Percentiles rank a stretch among this genome's conserved stretches.
Evolutionary conservation across 2,113 vertebrate genomes (phyloP).

Genomic region (Excalfactoria chinensis): DNA sequence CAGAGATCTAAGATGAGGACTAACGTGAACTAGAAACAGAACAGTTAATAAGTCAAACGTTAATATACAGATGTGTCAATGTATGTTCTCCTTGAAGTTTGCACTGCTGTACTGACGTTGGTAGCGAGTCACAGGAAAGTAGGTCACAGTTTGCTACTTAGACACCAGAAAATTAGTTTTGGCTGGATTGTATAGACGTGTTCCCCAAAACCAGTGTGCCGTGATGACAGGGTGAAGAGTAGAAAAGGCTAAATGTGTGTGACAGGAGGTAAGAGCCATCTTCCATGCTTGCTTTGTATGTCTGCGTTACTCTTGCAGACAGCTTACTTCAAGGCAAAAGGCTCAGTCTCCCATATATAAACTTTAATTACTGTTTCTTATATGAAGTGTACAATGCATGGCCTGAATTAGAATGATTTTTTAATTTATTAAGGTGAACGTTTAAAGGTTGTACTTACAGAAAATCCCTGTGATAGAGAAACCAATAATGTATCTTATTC

Average conservation of each 20-base stretch:
- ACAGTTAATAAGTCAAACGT: not conserved
- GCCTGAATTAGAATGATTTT: not conserved
- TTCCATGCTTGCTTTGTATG: not conserved
- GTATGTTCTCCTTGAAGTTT: not conserved
- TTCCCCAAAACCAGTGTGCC: not conserved
- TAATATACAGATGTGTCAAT: not conserved
- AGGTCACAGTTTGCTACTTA: not conserved
- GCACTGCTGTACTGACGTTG: not conserved
- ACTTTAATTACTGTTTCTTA: not conserved
- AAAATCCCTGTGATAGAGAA: not conserved
- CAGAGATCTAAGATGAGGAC: not conserved
- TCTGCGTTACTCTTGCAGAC: not conserved
- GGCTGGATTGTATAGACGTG: not conserved
- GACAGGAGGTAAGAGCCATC: not conserved
- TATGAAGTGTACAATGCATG: not conserved
- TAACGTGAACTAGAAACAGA: not conserved
- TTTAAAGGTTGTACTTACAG: not conserved
- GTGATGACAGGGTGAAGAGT: not conserved
- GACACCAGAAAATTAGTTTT: not conserved
- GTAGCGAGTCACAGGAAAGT: rapidly evolving
- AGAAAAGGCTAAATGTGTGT: not conserved
- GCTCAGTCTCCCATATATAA: not conserved
- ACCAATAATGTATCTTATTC: not conserved
- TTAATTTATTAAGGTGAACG: not conserved
- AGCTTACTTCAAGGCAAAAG: not conserved